Conservation (phyloP, 2,797 vertebrate genomes). For the Platyrinchus mystaceus region DNA sequence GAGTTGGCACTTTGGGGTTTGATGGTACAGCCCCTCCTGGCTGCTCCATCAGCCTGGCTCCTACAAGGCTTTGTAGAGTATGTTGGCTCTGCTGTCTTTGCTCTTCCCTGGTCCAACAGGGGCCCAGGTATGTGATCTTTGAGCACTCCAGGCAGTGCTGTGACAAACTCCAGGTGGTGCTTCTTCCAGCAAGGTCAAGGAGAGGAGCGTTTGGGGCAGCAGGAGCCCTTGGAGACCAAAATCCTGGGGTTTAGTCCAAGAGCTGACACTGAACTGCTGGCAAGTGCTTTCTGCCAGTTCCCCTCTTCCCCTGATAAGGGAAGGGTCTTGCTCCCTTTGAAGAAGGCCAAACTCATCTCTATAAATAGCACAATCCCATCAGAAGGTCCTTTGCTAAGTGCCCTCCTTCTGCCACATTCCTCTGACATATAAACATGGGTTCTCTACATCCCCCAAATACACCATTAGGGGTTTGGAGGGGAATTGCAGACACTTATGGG, state of each 20-base stretch:
- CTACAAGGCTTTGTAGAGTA: neutral
- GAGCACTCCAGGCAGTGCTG: neutral
- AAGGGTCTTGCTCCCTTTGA: neutral
- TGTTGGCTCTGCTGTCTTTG: neutral
- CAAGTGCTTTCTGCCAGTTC: neutral
- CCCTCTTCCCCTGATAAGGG: neutral
- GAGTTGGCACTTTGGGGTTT: neutral
- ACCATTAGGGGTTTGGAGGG: neutral
- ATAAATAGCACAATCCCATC: neutral
- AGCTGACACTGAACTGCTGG: neutral
- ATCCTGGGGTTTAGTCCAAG: neutral
- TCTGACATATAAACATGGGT: neutral
- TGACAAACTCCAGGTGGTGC: neutral
- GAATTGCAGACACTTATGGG: neutral
- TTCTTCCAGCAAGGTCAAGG: neutral
- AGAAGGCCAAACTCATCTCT: neutral
- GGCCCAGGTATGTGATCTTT: neutral
- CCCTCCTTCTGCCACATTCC: neutral
- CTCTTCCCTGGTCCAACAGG: neutral
- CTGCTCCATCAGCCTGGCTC: neutral
- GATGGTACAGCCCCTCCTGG: neutral
- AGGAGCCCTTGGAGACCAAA: neutral
- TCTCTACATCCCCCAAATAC: neutral
- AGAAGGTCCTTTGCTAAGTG: neutral
- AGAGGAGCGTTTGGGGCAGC: neutral